These are phyloP conservation scores for Thymelicus acteon DNA, from an alignment of 2,888 invertebrate genomes.

Conservation along the genomic window DNA sequence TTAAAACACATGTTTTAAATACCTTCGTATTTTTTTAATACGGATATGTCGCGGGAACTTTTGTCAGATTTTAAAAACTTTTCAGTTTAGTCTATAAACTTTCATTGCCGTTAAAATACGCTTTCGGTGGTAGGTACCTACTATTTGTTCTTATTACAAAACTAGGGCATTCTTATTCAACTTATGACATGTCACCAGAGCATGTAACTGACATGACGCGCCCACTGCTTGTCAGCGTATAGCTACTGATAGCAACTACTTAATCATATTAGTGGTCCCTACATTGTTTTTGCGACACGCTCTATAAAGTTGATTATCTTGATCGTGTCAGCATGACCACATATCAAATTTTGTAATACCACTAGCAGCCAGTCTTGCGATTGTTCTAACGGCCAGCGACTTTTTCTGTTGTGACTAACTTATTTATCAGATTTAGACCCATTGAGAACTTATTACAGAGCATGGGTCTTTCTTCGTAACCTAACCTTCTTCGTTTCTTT, in stretches of 20 bases:
- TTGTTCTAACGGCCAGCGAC: too few species aligned
- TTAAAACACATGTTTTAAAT: too few species aligned
- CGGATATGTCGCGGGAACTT: too few species aligned
- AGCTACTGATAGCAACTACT: conserved; percentile 52
- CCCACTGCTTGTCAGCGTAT: conserved; percentile 54
- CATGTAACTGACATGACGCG: conserved; percentile 54
- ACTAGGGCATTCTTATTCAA: conserved; percentile 46
- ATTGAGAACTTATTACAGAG: too few species aligned
- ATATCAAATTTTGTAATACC: conserved; percentile 2
- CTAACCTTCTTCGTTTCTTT: too few species aligned
- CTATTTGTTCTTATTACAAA: conserved; percentile 47
- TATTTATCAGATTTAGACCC: too few species aligned
- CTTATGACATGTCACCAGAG: conserved; percentile 43
- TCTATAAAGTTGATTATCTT: conserved; percentile 15
- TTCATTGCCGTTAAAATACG: neutral
- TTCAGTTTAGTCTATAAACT: too few species aligned
- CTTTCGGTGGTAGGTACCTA: neutral
- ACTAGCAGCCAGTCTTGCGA: too few species aligned
- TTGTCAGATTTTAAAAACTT: too few species aligned
- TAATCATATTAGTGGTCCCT: conserved; percentile 45
- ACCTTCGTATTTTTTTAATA: too few species aligned
- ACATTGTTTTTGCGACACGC: conserved; percentile 17
- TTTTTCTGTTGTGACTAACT: too few species aligned
- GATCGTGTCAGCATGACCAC: conserved; percentile 13
- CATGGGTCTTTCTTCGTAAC: too few species aligned